Evolutionary conservation across 2,797 vertebrate species (phyloP).

Genomic region (Aplochiton taeniatus): DNA sequence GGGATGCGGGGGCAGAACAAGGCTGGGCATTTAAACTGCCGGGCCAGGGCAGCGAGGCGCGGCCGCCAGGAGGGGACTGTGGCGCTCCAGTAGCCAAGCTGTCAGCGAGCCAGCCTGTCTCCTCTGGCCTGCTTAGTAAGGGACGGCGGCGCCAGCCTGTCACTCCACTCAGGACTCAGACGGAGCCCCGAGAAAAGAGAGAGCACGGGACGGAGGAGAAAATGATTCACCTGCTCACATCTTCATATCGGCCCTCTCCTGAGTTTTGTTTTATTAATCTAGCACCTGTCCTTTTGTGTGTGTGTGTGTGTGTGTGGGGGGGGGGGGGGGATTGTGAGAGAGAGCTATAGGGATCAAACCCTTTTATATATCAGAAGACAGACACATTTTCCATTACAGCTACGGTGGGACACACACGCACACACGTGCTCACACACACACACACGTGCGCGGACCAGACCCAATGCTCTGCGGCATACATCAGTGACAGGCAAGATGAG

Average conservation of each 20-base stretch:
- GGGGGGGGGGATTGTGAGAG: conserved; percentile 24
- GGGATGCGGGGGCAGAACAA: conserved; percentile 54
- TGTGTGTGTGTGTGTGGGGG: background rate
- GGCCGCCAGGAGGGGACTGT: conserved; percentile 41
- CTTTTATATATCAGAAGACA: conserved; percentile 52
- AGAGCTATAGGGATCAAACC: conserved; percentile 57
- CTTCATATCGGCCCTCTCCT: conserved; percentile 44
- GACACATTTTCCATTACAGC: conserved; percentile 11
- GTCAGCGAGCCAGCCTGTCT: conserved; percentile 56
- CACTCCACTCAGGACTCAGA: conserved; percentile 23
- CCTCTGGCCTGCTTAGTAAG: conserved; percentile 47
- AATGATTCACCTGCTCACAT: conserved; percentile 69
- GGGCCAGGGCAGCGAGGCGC: conserved; percentile 49
- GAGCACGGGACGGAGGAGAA: conserved; percentile 56
- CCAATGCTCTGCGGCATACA: conserved; percentile 20
- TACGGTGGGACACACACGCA: conserved; percentile 17
- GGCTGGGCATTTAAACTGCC: conserved; percentile 62
- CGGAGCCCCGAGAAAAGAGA: conserved; percentile 48
- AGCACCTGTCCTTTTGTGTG: background rate
- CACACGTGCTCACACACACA: conserved; percentile 14
- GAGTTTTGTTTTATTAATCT: too few relatives aligned
- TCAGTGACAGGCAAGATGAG: conserved; percentile 35
- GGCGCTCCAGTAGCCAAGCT: conserved; percentile 43
- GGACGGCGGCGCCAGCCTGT: conserved; percentile 36
- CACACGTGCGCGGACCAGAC: conserved; percentile 31